Evolutionary conservation across 2,797 vertebrate species (phyloP), one percentile per base, ranked within the genome.

Genomic region (Calcarius lapponicus): DNA sequence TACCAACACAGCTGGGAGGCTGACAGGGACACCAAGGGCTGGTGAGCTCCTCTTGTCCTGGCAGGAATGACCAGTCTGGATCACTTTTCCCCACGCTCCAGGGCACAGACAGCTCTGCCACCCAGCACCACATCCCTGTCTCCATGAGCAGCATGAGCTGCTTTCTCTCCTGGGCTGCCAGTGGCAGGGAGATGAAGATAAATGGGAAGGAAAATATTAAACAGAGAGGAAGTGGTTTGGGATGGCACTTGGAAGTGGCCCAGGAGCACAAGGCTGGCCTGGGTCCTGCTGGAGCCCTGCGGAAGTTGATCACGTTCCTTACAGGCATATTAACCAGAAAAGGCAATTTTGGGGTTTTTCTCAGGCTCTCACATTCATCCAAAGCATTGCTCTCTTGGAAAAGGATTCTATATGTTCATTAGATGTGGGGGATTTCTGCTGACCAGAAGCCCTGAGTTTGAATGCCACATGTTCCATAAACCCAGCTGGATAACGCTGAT

Each of bases 401-500:
- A 85, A 75, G 28, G 79, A 17, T 45, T 47, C 45, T 66, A 0
- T 28, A 40, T 87, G 88, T 72, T 62, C 62, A 50, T 32, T 14
- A 42, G 53, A 36, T n/a, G 6, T 15, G 31, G 19, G 43, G 45
- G 56, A 31, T 84, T 85, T 74, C 75, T 91, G 80, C 82, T 84
- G 83, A 87, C 36, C 91, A 92, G 76, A 75, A 80, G 58, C 65
- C 2, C 51, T 62, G 85, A n/a, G 19, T 65, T 51, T 48, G 66
- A 90, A 60, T 79, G 79, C 82, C 92, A 86, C n/a, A 11, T 60
- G 82, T 61, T 89, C 87, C 62, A 34, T 51, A 81, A 92, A 86
- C 24, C 14, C 76, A 32, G 51, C 38, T 4, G 4, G 74, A 76
- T 34, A 67, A 65, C 4, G 8, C 56, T 79, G 91, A 92, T 84